Percentiles rank a stretch among this genome's conserved stretches.
Conservation (phyloP, 2,797 vertebrate genomes). For the Muscicapa striata region DNA sequence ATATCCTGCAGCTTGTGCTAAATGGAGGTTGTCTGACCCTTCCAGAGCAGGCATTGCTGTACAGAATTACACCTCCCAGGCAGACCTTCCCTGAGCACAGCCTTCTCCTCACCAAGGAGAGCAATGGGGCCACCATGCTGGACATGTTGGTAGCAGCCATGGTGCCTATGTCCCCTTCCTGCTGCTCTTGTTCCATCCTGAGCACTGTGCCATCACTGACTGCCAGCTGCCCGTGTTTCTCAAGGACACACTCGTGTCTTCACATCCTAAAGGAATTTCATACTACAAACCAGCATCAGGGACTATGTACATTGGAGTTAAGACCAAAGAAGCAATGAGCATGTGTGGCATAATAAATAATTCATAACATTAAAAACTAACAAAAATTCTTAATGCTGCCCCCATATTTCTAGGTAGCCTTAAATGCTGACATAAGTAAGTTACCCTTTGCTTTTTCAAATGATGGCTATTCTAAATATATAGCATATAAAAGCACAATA, state of each 20-base stretch:
- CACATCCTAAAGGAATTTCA: not conserved
- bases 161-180: not conserved
- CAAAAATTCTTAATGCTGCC: not conserved
- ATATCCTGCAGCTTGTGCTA: not conserved
- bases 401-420: not conserved
- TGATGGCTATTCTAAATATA: not conserved
- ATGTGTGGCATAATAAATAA: not conserved
- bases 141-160: rapidly evolving
- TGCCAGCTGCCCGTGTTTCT: not conserved
- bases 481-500: not conserved
- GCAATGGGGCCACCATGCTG: not conserved
- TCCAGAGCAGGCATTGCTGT: not conserved
- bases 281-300: not conserved
- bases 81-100: not conserved
- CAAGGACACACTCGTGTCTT: not conserved
- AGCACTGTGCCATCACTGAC: not conserved
- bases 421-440: not conserved
- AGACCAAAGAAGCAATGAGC: not conserved
- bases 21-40: not conserved
- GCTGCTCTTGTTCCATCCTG: not conserved
- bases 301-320: not conserved
- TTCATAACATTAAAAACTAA: not conserved
- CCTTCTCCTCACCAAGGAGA: not conserved
- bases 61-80: not conserved
- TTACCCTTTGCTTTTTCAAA: not conserved